A percentile compares a stretch with the other conserved stretches of the same genome.
Evolutionary conservation across 2,888 invertebrate species (phyloP).

Genomic region (Tanytarsus gracilentus): DNA sequence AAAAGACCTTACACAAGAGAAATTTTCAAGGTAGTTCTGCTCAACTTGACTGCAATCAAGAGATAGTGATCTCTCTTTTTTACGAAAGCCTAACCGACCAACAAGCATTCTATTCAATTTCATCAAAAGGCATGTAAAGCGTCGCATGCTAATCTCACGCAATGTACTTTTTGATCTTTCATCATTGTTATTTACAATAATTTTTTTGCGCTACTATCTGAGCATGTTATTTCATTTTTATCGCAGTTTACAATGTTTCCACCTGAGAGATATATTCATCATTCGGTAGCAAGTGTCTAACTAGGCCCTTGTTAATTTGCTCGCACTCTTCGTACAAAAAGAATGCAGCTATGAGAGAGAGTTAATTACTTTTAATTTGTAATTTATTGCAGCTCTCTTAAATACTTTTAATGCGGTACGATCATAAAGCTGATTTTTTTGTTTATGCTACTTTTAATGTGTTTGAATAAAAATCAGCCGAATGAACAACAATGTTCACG

Average conservation of each 20-base stretch:
- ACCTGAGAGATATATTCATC: background rate
- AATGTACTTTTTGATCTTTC: background rate
- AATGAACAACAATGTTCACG: too few species aligned
- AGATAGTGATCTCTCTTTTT: background rate
- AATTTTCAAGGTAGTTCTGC: background rate
- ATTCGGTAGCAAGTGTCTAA: background rate
- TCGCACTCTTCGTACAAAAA: background rate
- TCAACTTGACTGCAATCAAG: background rate
- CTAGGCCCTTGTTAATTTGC: background rate
- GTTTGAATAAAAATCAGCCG: background rate
- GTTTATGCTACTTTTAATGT: background rate
- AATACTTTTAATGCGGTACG: background rate
- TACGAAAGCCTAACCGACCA: background rate
- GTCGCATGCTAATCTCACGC: constrained; percentile 2
- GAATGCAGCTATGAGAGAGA: background rate
- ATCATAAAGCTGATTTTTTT: background rate
- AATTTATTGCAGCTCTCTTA: constrained; percentile 17
- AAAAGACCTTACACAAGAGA: background rate
- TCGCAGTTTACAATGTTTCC: background rate
- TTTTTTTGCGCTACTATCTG: background rate
- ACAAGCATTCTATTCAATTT: background rate
- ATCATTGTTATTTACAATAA: background rate
- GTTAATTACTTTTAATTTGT: constrained; percentile 24
- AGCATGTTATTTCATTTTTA: background rate
- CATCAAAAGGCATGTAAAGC: constrained; percentile 5